Conservation (phyloP, 2,888 invertebrate genomes). For the Didymodactylos carnosus region DNA sequence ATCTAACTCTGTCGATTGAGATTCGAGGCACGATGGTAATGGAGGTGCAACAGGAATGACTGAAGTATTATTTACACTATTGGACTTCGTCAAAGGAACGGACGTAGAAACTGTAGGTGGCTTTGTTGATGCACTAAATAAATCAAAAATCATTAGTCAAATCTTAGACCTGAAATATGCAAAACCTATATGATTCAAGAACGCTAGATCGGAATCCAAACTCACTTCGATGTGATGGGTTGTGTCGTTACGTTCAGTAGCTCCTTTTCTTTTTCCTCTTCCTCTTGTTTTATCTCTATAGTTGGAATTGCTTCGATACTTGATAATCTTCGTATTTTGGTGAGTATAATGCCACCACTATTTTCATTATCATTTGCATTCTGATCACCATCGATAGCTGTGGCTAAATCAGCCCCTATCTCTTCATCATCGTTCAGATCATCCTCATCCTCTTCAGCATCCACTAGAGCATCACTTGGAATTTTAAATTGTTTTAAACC, state of each 20-base stretch:
- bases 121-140: background rate
- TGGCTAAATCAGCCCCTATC: background rate
- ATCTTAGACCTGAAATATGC: too few species aligned
- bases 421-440: background rate
- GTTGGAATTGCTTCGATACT: too few species aligned
- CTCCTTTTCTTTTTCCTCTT: background rate
- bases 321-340: too few species aligned
- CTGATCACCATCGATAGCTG: background rate
- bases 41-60: background rate
- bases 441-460: conserved; percentile 1
- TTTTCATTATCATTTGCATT: background rate
- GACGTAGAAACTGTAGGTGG: background rate
- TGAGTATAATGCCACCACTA: background rate
- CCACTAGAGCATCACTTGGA: too few species aligned
- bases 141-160: too few species aligned
- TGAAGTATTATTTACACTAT: too few species aligned
- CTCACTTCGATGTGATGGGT: background rate
- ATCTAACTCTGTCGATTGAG: too few species aligned
- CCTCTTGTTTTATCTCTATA: too few species aligned
- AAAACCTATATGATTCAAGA: too few species aligned
- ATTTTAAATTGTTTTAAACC: too few species aligned
- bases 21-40: background rate
- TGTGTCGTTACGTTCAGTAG: background rate
- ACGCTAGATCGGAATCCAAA: too few species aligned
- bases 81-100: background rate